Base-by-base conservation (phyloP, 2,113 vertebrate species). In the Python bivittatus region DNA sequence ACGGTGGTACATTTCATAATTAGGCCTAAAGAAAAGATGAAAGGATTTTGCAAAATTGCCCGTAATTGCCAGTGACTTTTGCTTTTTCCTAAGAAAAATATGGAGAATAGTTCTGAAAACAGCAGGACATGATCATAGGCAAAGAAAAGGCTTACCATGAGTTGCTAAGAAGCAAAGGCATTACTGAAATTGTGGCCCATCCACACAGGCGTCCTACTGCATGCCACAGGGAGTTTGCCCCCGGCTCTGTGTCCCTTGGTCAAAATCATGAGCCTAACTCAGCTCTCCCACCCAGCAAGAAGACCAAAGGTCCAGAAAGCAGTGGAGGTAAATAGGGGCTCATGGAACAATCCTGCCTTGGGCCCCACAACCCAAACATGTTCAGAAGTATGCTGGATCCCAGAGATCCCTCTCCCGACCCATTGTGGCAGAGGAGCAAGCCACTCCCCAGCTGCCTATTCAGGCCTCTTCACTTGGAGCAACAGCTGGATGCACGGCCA, bases 11-110 rank as follows among this genome's bases (percentile, higher is more conserved):
- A 27, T 68, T 79, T 54, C 89, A 79, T 90, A 93, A 93, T 90
- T 86, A 93, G 29, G 20, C 85, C 33, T 79, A 64, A 86, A 86
- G 57, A 89, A 54, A 79, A 85, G 85, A 48, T 57, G 92, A 90
- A 87, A 87, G 53, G 60, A 3, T 12, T 90, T 68, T 90, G 88
- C 83, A 79, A 86, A 93, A 87, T 93, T 93, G 44, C 92, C 84
- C 57, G 29, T 87, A 93, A 93, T 90, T 90, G 85, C 64, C n/a
- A 27, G 23, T 22, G 48, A n/a, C 85, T 87, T 68, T 91, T 87
- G 84, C 91, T 87, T 91, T 56, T 53, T 88, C 60, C 33, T 12
- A 54, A 87, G 60, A 54, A 60, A 72, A 91, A 84, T 84, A 48
- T 2, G 15, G 90, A 57, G 38, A 91, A 84, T 54, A 44, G 29